phyloP scores from a whole-genome alignment of 2,113 vertebrate genomes.

The Turdus rufiventris region DNA sequence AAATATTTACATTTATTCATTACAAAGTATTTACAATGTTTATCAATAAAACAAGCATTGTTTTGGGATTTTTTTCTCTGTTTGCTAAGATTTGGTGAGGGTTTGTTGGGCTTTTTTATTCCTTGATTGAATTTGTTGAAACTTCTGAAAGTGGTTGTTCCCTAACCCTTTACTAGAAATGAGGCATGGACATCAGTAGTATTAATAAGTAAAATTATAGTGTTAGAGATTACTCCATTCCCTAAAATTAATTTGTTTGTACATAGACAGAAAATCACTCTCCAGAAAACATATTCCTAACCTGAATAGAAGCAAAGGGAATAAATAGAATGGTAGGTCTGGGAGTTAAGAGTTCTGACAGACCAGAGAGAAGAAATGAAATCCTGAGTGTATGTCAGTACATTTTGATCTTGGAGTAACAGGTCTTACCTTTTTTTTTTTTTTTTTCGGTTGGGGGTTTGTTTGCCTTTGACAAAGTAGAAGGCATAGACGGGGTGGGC shows the following conservation, averaged over 20 bases:
- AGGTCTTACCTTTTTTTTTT: neutral
- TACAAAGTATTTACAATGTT: neutral
- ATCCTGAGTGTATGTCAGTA: neutral
- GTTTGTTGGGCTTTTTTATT: neutral
- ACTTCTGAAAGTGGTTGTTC: neutral
- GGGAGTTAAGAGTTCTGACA: neutral
- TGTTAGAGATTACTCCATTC: neutral
- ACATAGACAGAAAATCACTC: neutral
- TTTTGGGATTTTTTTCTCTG: rapidly evolving
- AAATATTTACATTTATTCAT: neutral
- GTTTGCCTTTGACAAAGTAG: neutral
- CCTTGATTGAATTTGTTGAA: neutral
- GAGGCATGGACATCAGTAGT: neutral
- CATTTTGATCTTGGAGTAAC: neutral
- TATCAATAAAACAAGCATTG: neutral
- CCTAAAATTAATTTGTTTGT: neutral
- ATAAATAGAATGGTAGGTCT: neutral
- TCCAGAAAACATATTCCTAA: neutral
- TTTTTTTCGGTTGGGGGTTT: neutral
- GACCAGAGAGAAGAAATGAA: neutral
- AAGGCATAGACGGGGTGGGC: neutral
- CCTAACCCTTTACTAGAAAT: neutral
- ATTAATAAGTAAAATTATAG: neutral
- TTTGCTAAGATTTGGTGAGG: neutral
- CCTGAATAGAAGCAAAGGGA: neutral